Base-by-base conservation (phyloP, 2,113 vertebrate genomes). In the Ivindomyrus marchei region DNA sequence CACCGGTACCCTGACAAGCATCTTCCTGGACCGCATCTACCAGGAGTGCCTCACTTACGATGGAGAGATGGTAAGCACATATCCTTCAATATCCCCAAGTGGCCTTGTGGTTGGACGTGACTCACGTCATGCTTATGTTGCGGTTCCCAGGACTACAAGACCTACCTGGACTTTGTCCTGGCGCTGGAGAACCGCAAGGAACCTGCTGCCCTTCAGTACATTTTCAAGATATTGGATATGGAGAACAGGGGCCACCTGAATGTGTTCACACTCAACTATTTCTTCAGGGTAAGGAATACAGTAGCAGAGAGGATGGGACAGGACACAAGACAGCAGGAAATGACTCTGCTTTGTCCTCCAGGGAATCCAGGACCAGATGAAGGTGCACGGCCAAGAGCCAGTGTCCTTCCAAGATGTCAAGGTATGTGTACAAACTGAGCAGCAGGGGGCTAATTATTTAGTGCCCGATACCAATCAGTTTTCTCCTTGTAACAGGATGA, bases 281-380 rank as follows among this genome's bases (percentile, higher is more conserved):
- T 99, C 94, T 99, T 99, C 94, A 97, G 98, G 96, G 98, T 99
- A 97, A 95, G 96, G 94, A 91, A 91, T 89, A 53, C 19, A 24
- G 36, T n/a, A 10, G 45, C 21, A 13, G 83, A n/a, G 8, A n/a
- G 83, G 45, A 45, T 42, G 13, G 17, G 74, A 39, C 13, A 39
- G 74, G 74, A 80, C 36, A 80, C 36, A 42, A 19, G 39, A 80
- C 15, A 19, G 70, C 36, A 39, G 36, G 74, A 80, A 80, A 80
- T 88, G 24, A 84, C 47, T 91, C 94, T 83, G 77, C 45, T 87
- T 86, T 92, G 89, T 86, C 88, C 53, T 87, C 13, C 92, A 99
- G 98, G 98, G 97, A 90, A 99, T 99, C 94, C 98, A 99, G 92
- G 98, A 99, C 92, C 97, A 99, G 96, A 99, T 99, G 97, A 99